These are phyloP conservation scores for Bucorvus abyssinicus DNA, from an alignment of 2,797 vertebrate species.

Conservation along the genomic window DNA sequence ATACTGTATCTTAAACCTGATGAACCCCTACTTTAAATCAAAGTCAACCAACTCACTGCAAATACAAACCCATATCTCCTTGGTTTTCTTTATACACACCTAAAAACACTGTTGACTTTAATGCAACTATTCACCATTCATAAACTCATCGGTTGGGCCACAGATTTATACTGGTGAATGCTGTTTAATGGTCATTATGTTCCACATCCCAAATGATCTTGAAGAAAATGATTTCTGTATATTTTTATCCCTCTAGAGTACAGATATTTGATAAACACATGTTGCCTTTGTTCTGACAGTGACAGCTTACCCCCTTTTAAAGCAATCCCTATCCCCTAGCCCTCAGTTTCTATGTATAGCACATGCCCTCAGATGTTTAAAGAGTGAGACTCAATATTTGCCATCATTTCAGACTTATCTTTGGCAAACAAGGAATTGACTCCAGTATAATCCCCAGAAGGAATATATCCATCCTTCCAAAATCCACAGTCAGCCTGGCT, in stretches of 20 bases:
- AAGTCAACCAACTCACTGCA: not conserved
- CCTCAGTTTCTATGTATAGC: slow-evolving; percentile 21
- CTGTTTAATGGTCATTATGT: not conserved
- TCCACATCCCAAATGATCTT: not conserved
- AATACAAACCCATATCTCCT: not conserved
- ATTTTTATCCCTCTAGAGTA: not conserved
- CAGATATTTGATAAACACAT: not conserved
- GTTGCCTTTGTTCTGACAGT: not conserved
- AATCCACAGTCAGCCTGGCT: slow-evolving; percentile 42
- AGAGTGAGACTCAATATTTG: slow-evolving; percentile 44
- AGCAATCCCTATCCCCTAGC: not conserved
- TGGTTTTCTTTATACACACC: not conserved
- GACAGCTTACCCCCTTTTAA: slow-evolving; percentile 12
- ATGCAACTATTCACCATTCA: not conserved
- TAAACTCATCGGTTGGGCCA: not conserved
- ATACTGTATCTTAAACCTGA: not conserved
- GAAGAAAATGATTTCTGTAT: not conserved
- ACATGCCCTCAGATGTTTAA: slow-evolving; percentile 27
- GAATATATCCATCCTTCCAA: slow-evolving; percentile 53
- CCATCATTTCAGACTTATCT: slow-evolving; percentile 62
- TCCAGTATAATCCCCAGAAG: slow-evolving; percentile 39
- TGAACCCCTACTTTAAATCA: not conserved
- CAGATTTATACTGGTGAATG: not conserved
- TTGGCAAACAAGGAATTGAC: slow-evolving; percentile 58
- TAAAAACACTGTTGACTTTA: not conserved